phyloP scores from a whole-genome alignment of 1,140 invertebrate genomes.

The Mya arenaria region DNA sequence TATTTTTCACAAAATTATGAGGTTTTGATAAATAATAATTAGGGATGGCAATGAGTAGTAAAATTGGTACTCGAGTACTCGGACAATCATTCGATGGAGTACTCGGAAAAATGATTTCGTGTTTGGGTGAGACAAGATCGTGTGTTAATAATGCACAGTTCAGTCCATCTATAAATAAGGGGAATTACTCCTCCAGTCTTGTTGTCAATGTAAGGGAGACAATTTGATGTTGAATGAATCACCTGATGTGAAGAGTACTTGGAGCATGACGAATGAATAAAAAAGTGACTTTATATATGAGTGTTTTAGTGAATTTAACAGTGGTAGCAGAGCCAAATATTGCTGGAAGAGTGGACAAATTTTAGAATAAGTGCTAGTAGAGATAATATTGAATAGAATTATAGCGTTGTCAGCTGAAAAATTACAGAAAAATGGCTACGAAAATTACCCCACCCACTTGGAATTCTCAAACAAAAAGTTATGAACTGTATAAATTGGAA shows the following conservation, averaged over 20 bases:
- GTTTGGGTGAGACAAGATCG: no score
- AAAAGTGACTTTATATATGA: background rate
- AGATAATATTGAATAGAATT: background rate
- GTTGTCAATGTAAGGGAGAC: background rate
- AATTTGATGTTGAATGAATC: no score
- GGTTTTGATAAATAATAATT: no score
- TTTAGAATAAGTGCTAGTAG: background rate
- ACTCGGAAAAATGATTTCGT: no score
- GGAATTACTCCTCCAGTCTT: background rate
- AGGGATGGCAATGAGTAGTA: no score
- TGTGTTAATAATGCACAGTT: no score
- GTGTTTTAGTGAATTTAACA: background rate
- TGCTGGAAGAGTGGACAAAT: background rate
- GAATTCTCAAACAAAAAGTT: conserved; percentile 18
- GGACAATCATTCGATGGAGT: no score
- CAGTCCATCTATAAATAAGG: no score
- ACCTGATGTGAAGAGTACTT: background rate
- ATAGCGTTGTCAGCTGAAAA: background rate
- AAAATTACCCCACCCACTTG: conserved; percentile 44
- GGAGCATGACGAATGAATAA: background rate
- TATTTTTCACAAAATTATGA: no score
- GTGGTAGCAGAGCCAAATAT: background rate
- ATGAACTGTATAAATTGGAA: conserved; percentile 59
- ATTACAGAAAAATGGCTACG: conserved; percentile 40
- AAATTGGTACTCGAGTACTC: no score